A percentile compares a stretch with the other conserved stretches of the same genome.
These are phyloP conservation scores for Calameuta filiformis DNA, from an alignment of 2,888 invertebrate species.

Conservation along the genomic window DNA sequence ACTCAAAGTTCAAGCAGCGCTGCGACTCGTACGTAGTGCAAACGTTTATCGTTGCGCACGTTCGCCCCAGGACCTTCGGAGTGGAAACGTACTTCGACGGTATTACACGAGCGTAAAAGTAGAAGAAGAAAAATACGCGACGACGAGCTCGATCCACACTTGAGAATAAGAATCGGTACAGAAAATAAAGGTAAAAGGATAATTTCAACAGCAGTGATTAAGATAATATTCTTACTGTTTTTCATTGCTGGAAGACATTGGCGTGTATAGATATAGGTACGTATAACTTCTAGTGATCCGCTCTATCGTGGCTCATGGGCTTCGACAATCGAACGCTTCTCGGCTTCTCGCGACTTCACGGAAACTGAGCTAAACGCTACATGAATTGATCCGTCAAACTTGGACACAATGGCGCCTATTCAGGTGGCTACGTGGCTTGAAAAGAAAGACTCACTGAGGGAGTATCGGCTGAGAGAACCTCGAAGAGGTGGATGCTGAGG, in stretches of 20 bases:
- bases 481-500: background rate
- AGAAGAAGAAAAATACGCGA: background rate
- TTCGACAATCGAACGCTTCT: background rate
- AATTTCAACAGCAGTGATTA: background rate
- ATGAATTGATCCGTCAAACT: conserved; percentile 46
- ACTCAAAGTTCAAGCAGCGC: background rate
- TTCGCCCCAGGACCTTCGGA: background rate
- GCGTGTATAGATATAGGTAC: background rate
- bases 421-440: conserved; percentile 17
- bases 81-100: background rate
- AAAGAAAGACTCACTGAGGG: conserved; percentile 9
- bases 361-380: conserved; percentile 31
- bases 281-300: background rate
- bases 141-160: background rate
- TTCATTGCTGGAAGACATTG: background rate
- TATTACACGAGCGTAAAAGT: background rate
- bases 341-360: conserved; percentile 6
- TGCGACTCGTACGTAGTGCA: background rate
- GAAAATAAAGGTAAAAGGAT: background rate
- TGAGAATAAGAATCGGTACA: background rate
- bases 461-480: conserved; percentile 25
- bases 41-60: background rate
- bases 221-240: background rate
- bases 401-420: conserved; percentile 41
- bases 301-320: too few relatives aligned